A percentile compares a stretch with the other conserved stretches of the same genome.
Evolutionary conservation across 92 coral and sea anemone species (phyloP).

Genomic region (Porites evermanni): DNA sequence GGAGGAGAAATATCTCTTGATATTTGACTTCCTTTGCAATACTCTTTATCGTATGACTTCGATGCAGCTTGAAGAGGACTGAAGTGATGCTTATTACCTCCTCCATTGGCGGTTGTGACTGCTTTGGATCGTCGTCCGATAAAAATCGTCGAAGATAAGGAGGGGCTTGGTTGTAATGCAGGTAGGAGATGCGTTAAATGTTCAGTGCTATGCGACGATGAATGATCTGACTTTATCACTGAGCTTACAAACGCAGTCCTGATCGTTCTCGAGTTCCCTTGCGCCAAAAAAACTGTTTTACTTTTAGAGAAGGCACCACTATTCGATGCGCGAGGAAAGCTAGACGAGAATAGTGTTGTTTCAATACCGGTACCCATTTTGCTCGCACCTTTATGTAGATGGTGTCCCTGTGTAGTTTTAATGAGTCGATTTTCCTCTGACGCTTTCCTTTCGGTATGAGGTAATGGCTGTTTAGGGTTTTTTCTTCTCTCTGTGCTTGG

Average conservation of each 20-base stretch:
- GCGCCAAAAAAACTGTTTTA: background rate
- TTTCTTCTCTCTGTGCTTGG: background rate
- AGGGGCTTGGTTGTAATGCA: background rate
- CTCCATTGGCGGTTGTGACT: background rate
- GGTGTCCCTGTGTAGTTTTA: background rate
- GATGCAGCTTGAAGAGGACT: background rate
- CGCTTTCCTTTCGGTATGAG: background rate
- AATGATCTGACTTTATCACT: background rate
- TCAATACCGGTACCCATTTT: background rate
- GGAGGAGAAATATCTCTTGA: background rate
- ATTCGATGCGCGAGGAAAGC: background rate
- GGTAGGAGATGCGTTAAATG: background rate
- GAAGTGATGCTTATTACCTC: background rate
- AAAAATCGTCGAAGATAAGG: background rate
- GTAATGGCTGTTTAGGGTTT: background rate
- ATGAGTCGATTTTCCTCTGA: background rate
- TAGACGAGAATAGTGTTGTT: background rate
- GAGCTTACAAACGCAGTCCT: background rate
- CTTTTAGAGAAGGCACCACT: background rate
- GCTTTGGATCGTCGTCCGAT: background rate
- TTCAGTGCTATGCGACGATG: background rate
- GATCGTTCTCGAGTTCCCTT: background rate
- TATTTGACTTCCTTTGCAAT: slow-evolving; percentile 13
- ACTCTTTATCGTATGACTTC: background rate
- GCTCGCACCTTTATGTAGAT: background rate